Percentiles rank a stretch among this genome's conserved stretches.
phyloP scores from a whole-genome alignment of 2,113 vertebrate genomes.

The Benitochromis conjunctus region DNA sequence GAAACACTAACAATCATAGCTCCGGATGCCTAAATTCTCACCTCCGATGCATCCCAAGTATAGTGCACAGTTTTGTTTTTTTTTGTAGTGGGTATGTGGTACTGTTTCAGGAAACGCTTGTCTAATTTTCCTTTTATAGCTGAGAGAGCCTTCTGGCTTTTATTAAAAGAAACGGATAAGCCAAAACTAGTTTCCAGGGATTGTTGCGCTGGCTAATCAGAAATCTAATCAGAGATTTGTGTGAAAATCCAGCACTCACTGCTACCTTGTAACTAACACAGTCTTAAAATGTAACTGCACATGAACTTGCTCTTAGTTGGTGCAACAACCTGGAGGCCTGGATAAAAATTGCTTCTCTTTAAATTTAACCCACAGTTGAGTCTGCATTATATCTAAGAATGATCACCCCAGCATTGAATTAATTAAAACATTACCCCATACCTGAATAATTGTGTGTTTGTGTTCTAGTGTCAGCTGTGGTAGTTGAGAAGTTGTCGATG shows the following conservation, averaged over 20 bases:
- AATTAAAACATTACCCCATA: conserved; percentile 44
- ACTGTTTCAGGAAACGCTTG: conserved; percentile 13
- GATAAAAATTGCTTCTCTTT: background rate
- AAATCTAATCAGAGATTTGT: background rate
- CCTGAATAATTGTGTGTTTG: conserved; percentile 8
- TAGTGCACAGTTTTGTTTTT: background rate
- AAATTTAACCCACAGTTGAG: background rate
- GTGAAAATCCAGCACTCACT: background rate
- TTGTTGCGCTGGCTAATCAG: conserved; percentile 7
- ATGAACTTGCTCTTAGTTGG: background rate
- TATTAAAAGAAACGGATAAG: background rate
- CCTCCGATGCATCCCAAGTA: background rate
- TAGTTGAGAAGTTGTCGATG: conserved; percentile 23
- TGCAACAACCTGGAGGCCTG: background rate
- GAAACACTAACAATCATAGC: conserved; percentile 50
- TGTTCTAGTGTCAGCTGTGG: background rate
- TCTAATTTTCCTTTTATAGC: background rate
- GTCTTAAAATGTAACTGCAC: background rate
- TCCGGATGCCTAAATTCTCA: conserved; percentile 27
- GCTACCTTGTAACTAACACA: background rate
- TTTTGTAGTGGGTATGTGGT: conserved; percentile 48
- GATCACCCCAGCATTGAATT: background rate
- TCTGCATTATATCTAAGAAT: background rate
- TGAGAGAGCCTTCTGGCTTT: background rate
- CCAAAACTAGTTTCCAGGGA: background rate